phyloP scores from a whole-genome alignment of 2,797 vertebrate species.

The Aulostomus chinensis region DNA sequence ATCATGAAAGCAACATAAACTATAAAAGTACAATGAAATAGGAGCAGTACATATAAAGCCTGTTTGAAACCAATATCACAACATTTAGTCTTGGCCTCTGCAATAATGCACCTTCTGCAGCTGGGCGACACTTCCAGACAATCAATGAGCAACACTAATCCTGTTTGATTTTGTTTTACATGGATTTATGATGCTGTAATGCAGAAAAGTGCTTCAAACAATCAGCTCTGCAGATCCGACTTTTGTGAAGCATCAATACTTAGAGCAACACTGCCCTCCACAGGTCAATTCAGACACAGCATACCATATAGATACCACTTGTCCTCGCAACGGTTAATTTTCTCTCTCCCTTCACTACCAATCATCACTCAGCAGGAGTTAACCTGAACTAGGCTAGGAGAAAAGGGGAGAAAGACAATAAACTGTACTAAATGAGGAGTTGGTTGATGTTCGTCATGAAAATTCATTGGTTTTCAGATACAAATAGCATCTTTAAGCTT shows the following conservation, averaged over 20 bases:
- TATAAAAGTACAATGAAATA: too few species aligned
- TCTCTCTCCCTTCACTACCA: not conserved
- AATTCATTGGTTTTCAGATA: not conserved
- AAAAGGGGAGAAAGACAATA: not conserved
- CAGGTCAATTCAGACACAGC: slow-evolving; percentile 36
- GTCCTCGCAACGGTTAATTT: too few species aligned
- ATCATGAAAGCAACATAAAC: slow-evolving; percentile 18
- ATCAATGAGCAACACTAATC: slow-evolving; percentile 25
- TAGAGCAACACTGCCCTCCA: slow-evolving; percentile 80
- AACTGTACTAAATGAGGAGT: not conserved
- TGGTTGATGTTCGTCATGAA: not conserved
- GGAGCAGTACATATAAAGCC: too few species aligned
- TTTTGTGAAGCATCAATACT: slow-evolving; percentile 10
- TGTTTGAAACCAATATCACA: slow-evolving; percentile 11
- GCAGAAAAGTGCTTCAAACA: slow-evolving; percentile 50
- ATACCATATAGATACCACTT: too few species aligned
- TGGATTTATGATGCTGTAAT: slow-evolving; percentile 49
- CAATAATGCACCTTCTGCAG: slow-evolving; percentile 5
- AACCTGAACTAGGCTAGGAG: not conserved
- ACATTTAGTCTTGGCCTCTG: slow-evolving; percentile 3
- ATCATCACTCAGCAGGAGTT: slow-evolving; percentile 6
- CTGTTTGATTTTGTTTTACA: slow-evolving; percentile 40
- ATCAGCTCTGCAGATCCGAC: slow-evolving; percentile 42
- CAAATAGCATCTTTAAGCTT: not conserved
- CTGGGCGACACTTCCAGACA: slow-evolving; percentile 6